Percentiles rank a stretch among this genome's conserved stretches.
These are phyloP conservation scores for Ditylenchus dipsaci DNA, from an alignment of 1,140 invertebrate species.

Conservation along the genomic window DNA sequence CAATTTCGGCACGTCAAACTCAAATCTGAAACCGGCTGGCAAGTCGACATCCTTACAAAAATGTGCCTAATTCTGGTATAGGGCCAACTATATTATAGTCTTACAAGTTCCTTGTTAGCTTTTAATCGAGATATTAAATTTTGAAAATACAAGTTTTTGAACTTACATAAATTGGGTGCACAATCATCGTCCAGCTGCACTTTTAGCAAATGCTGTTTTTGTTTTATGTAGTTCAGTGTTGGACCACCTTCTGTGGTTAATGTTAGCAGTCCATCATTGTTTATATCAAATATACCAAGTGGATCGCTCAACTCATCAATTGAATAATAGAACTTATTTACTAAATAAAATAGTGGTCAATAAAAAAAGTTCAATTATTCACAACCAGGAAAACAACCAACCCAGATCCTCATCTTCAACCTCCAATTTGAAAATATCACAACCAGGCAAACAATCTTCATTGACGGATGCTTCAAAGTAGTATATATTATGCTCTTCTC, in stretches of 20 bases:
- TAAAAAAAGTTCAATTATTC: background rate
- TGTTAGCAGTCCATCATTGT: background rate
- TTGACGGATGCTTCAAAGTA: background rate
- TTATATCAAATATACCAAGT: background rate
- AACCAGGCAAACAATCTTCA: background rate
- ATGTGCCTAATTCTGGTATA: too few relatives aligned
- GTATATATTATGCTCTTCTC: background rate
- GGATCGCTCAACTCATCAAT: background rate
- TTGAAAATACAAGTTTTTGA: too few relatives aligned
- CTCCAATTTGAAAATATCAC: background rate
- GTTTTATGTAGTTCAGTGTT: too few relatives aligned
- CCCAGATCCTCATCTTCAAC: background rate
- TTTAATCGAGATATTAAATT: too few relatives aligned
- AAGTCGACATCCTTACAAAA: too few relatives aligned
- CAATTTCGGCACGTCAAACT: too few relatives aligned
- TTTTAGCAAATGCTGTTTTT: too few relatives aligned
- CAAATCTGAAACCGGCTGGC: too few relatives aligned
- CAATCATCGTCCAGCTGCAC: too few relatives aligned
- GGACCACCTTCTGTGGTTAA: background rate
- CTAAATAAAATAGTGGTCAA: background rate
- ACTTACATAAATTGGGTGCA: too few relatives aligned
- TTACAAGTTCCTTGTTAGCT: too few relatives aligned
- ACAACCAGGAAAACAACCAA: background rate
- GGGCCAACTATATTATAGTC: too few relatives aligned
- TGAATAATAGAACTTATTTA: background rate